phyloP scores from a whole-genome alignment of 2,888 invertebrate species.

The Caenorhabditis sp. region DNA sequence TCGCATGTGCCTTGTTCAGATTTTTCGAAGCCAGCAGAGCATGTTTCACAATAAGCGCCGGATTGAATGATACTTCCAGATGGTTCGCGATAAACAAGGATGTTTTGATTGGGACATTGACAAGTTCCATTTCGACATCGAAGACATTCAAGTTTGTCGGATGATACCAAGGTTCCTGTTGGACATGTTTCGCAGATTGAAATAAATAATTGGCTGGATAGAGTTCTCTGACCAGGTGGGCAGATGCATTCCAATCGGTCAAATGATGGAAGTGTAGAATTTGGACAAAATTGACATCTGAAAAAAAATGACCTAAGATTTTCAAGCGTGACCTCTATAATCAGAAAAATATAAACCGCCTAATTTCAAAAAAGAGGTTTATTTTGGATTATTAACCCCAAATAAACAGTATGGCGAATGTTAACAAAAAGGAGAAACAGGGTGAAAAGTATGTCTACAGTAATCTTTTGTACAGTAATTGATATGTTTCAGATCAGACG shows the following conservation, averaged over 20 bases:
- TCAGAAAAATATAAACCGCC: too few relatives aligned
- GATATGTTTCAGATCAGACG: neutral
- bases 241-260: slow-evolving; percentile 16
- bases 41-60: slow-evolving; percentile 22
- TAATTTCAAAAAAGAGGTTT: neutral
- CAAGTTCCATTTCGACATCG: slow-evolving; percentile 28
- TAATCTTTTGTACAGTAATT: neutral
- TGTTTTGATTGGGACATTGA: slow-evolving; percentile 9
- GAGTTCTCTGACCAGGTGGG: neutral
- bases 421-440: neutral
- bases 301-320: neutral
- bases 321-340: neutral
- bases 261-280: slow-evolving; percentile 23
- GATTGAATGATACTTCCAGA: slow-evolving; percentile 9
- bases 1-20: slow-evolving; percentile 5
- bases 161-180: slow-evolving; percentile 13
- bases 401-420: neutral
- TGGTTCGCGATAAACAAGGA: slow-evolving; percentile 13
- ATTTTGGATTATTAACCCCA: neutral
- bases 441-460: neutral
- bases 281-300: slow-evolving; percentile 39
- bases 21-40: slow-evolving; percentile 8
- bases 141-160: slow-evolving; percentile 16
- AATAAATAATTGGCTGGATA: slow-evolving; percentile 12
- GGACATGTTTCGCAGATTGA: slow-evolving; percentile 21